phyloP scores from a whole-genome alignment of 2,888 invertebrate genomes.

The Scaptomyza parva region DNA sequence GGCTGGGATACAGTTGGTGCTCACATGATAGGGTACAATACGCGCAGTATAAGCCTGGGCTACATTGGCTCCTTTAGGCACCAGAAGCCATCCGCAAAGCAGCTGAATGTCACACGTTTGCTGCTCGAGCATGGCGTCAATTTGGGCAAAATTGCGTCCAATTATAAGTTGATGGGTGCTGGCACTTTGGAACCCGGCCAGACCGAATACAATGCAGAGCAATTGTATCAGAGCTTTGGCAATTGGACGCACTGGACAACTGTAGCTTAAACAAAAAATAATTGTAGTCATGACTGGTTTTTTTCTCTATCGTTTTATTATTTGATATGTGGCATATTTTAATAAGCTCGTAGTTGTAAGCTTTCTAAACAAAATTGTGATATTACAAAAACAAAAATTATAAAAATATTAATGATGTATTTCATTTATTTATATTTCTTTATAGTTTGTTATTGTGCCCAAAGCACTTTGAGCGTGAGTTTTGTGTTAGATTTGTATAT shows the following conservation, averaged over 20 bases:
- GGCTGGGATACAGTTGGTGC: slow-evolving; percentile 91
- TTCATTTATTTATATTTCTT: slow-evolving; percentile 2
- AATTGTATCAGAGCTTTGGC: slow-evolving; percentile 87
- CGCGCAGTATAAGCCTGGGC: slow-evolving; percentile 89
- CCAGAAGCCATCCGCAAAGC: slow-evolving; percentile 85
- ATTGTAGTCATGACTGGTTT: slow-evolving; percentile 30
- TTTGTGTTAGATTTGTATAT: slow-evolving; percentile 15
- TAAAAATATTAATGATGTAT: slow-evolving; percentile 19
- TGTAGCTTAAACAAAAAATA: slow-evolving; percentile 8
- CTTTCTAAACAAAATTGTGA: slow-evolving; percentile 49
- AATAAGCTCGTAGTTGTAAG: slow-evolving; percentile 36
- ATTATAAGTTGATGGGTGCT: slow-evolving; percentile 89
- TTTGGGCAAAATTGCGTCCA: slow-evolving; percentile 86
- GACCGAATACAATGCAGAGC: slow-evolving; percentile 89
- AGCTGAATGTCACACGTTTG: slow-evolving; percentile 87
- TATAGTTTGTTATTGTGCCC: not conserved
- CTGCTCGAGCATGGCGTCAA: slow-evolving; percentile 88
- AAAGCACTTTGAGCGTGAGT: slow-evolving; percentile 3
- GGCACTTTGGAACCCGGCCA: slow-evolving; percentile 87
- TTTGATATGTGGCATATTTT: slow-evolving; percentile 53
- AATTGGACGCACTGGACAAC: slow-evolving; percentile 88
- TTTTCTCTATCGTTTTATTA: not conserved
- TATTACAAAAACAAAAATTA: slow-evolving; percentile 37
- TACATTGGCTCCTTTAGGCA: slow-evolving; percentile 90
- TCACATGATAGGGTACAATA: slow-evolving; percentile 89